Evolutionary conservation across 2,888 invertebrate species (phyloP).

Genomic region (Gonocerus acuteangulatus): DNA sequence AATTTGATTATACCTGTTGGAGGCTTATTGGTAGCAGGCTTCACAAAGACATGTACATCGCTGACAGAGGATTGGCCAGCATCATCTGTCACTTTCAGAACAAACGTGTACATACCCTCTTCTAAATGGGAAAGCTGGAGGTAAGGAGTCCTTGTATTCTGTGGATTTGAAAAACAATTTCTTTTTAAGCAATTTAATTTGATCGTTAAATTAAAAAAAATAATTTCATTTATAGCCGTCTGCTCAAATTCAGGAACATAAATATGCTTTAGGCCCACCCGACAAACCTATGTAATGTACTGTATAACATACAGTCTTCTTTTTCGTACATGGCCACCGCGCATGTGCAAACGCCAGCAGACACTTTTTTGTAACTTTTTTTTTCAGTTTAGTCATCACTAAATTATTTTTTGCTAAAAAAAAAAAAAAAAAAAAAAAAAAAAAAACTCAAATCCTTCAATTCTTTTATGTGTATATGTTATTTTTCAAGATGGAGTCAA

Average conservation of each 20-base stretch:
- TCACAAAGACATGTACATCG: constrained; percentile 86
- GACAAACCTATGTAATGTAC: no score
- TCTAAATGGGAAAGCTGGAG: constrained; percentile 82
- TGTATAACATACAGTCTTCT: no score
- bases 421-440: background rate
- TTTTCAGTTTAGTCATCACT: no score
- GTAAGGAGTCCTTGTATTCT: constrained; percentile 85
- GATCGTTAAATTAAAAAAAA: background rate
- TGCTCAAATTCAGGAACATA: no score
- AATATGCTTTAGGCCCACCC: no score
- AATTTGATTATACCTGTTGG: constrained; percentile 52
- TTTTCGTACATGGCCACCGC: no score
- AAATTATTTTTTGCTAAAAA: no score
- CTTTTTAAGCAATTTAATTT: background rate
- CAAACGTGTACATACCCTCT: constrained; percentile 89
- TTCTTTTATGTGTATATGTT: background rate
- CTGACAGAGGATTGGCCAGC: constrained; percentile 81
- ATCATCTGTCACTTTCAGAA: constrained; percentile 84
- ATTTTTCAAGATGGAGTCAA: background rate
- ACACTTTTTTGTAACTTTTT: no score
- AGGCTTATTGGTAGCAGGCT: constrained; percentile 77
- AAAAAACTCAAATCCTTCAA: no score
- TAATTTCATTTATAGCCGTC: no score
- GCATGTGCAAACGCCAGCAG: no score
- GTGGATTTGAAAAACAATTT: constrained; percentile 28